Conservation (phyloP, 2,113 vertebrate species). For the Nettapus auritus region DNA sequence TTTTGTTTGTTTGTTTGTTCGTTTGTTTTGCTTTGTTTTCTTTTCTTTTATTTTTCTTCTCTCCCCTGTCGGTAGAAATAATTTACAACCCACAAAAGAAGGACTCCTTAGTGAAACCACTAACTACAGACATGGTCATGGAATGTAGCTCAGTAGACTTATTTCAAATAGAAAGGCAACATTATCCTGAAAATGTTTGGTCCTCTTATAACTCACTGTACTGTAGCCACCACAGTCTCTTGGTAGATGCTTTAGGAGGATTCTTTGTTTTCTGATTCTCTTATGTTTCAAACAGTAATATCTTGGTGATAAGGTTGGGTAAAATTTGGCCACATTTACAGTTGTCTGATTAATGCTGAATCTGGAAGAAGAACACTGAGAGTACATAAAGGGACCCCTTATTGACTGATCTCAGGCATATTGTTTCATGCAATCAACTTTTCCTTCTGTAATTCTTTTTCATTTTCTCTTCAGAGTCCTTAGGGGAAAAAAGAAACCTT, state of each 20-base stretch:
- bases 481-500: conserved; percentile 47
- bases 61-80: conserved; percentile 83
- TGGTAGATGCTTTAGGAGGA: conserved; percentile 50
- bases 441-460: conserved; percentile 46
- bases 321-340: conserved; percentile 68
- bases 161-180: conserved; percentile 84
- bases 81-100: conserved; percentile 82
- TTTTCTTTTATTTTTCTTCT: not conserved
- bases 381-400: conserved; percentile 30
- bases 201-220: conserved; percentile 79
- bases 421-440: conserved; percentile 52
- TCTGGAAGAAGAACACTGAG: conserved; percentile 61
- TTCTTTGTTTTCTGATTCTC: not conserved
- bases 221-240: conserved; percentile 73
- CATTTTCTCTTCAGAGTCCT: conserved; percentile 56
- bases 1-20: conserved; percentile 11
- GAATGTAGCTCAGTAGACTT: conserved; percentile 84
- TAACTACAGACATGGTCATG: conserved; percentile 80
- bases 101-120: conserved; percentile 76
- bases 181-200: conserved; percentile 84
- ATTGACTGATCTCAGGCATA: conserved; percentile 8
- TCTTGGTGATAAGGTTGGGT: conserved; percentile 54
- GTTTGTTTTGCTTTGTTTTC: not conserved
- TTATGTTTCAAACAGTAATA: conserved; percentile 37
- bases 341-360: conserved; percentile 56